Conservation (phyloP, 1,140 invertebrate species). For the Pseudomyrmex cubaensis region DNA sequence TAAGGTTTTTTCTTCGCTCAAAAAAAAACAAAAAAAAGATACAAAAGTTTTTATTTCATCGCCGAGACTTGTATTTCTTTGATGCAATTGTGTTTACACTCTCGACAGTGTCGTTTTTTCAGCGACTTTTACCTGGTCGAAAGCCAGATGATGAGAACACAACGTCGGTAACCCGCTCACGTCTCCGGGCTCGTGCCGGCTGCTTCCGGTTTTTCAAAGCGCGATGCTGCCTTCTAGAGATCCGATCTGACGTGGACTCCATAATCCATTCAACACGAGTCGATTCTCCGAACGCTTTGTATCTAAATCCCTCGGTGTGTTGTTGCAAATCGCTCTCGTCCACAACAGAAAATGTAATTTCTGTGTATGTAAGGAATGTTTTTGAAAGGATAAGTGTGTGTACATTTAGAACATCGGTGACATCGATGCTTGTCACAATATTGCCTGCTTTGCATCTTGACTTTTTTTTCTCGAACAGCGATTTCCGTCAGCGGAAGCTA, state of each 20-base stretch:
- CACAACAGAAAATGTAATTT: not conserved
- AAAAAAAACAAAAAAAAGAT: not conserved
- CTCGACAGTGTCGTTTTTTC: not conserved
- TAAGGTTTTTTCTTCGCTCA: not conserved
- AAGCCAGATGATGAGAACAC: slow-evolving; percentile 72
- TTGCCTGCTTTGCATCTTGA: slow-evolving; percentile 11
- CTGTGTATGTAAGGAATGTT: too few relatives aligned
- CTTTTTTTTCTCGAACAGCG: slow-evolving; percentile 19
- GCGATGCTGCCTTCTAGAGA: slow-evolving; percentile 70
- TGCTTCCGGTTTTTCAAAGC: slow-evolving; percentile 77
- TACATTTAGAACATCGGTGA: not conserved
- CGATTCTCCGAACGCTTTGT: slow-evolving; percentile 53
- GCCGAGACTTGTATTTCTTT: not conserved
- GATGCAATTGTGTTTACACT: slow-evolving; percentile 36
- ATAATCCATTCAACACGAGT: slow-evolving; percentile 70
- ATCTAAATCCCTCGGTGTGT: slow-evolving; percentile 12
- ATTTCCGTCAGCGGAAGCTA: slow-evolving; percentile 40
- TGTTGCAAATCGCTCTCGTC: slow-evolving; percentile 5
- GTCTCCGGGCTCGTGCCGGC: slow-evolving; percentile 78
- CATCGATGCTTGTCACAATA: not conserved
- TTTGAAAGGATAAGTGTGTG: not conserved
- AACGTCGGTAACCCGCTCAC: slow-evolving; percentile 73
- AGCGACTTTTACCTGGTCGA: slow-evolving; percentile 52
- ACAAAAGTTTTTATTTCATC: not conserved
- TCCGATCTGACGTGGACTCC: slow-evolving; percentile 68